Evolutionary conservation across 2,797 vertebrate species (phyloP), one percentile per base, ranked within the genome.

Genomic region (Lemur catta): DNA sequence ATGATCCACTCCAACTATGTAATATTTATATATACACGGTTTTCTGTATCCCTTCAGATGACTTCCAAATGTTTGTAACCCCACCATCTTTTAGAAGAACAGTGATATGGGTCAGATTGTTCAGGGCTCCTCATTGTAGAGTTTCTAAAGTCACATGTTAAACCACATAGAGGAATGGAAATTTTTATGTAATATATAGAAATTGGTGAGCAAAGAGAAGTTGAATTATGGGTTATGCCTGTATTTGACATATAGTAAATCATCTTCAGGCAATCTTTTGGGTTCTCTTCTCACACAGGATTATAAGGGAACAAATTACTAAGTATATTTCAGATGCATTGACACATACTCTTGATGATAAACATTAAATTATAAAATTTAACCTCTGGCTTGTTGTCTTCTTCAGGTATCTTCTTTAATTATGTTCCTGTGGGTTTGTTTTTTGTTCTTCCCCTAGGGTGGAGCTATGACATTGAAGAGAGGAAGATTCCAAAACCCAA

Each of bases 401-500:
- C 50, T 93, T 18, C 85, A 43, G 85, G 57, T 95, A 63, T 94
- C 84, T 92, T 94, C 55, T 96, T 97, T 97, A 97, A 88, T 97
- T 97, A 95, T 98, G 52, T 97, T 18, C 0, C 91, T 97, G 6
- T 97, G 90, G 50, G 35, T 88, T 59, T 93, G 78, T 92, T 81
- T 81, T 87, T 98, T 98, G 33, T 97, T 94, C 94, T 97, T 84
- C 26, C 3, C 52, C 91, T 98, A 99, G 99, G 99, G 98, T 99
- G 99, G 99, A 99, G 99, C 98, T 99, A 99, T 80, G 99, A 99
- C 2, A 48, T 99, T 96, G 99, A 99, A 85, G 99, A 99, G 98
- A 99, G 98, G 98, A 99, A 98, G 98, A 98, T 97, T 98, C 98
- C 99, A 75, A 99, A 99, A 98, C 99, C 99, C 90, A 99, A 99